These are phyloP conservation scores for Dipodomys merriami DNA, from an alignment of 2,113 vertebrate species.

Conservation along the genomic window DNA sequence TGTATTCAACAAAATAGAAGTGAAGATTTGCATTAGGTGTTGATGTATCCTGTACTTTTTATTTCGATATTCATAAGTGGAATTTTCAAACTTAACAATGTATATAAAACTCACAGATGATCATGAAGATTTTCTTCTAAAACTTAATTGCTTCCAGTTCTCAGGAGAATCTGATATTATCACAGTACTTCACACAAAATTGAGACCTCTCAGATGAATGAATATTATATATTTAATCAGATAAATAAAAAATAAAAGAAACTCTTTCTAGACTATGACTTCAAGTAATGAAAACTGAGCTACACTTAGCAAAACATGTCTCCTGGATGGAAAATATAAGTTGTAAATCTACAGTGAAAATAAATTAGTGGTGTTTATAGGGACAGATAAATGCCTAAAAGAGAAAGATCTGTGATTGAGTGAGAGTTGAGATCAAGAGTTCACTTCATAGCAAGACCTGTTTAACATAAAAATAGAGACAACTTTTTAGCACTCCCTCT, in stretches of 20 bases:
- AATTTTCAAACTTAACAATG: not conserved
- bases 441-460: not conserved
- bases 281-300: not conserved
- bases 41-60: not conserved
- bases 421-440: not conserved
- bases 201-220: not conserved
- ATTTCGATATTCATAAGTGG: not conserved
- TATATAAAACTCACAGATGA: not conserved
- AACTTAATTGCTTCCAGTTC: not conserved
- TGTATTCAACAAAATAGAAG: not conserved
- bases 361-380: not conserved
- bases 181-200: not conserved
- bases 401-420: not conserved
- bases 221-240: not conserved
- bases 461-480: conserved; percentile 40
- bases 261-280: not conserved
- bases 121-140: not conserved
- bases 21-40: rapidly evolving
- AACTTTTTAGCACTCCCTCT: not conserved
- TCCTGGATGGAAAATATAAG: not conserved
- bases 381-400: not conserved
- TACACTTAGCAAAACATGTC: not conserved
- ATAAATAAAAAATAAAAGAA: not conserved
- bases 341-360: conserved; percentile 8
- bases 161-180: not conserved